These are phyloP conservation scores for Diadema setosum DNA, from an alignment of 35 echinoderm and acorn worm genomes.

Conservation along the genomic window DNA sequence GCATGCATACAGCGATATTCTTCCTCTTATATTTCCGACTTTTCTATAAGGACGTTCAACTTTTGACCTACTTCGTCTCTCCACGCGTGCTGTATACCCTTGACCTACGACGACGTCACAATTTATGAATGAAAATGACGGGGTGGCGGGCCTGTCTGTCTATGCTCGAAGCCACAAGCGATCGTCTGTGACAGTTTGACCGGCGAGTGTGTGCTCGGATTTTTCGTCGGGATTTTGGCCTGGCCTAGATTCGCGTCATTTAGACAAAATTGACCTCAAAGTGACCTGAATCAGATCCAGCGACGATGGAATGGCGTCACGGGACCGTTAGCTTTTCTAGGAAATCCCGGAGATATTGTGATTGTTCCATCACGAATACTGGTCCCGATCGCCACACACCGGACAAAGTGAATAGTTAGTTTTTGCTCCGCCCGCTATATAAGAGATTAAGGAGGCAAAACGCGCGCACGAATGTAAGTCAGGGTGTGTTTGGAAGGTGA, in stretches of 20 bases:
- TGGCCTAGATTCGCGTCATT: conserved; percentile 21
- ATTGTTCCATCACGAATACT: conserved; percentile 7
- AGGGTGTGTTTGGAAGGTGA: background rate
- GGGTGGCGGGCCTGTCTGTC: no score
- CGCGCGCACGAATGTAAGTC: background rate
- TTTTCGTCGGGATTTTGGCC: background rate
- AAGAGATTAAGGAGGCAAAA: background rate
- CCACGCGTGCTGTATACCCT: background rate
- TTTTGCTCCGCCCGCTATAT: background rate
- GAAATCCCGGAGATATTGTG: background rate
- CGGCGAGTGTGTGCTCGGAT: background rate
- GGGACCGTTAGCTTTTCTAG: background rate
- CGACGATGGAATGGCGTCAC: background rate
- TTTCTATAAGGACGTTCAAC: conserved; percentile 24
- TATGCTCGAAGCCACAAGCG: no score
- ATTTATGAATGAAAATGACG: conserved; percentile 16
- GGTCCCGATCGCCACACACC: background rate
- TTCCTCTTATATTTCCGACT: no score
- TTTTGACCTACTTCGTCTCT: background rate
- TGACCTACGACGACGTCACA: background rate
- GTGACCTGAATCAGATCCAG: background rate
- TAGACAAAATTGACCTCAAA: conserved; percentile 14
- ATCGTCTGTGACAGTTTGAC: background rate
- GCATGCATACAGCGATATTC: no score
- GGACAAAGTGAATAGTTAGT: background rate